These are phyloP conservation scores for Daubentonia madagascariensis DNA, from an alignment of 2,113 vertebrate genomes.

Conservation along the genomic window DNA sequence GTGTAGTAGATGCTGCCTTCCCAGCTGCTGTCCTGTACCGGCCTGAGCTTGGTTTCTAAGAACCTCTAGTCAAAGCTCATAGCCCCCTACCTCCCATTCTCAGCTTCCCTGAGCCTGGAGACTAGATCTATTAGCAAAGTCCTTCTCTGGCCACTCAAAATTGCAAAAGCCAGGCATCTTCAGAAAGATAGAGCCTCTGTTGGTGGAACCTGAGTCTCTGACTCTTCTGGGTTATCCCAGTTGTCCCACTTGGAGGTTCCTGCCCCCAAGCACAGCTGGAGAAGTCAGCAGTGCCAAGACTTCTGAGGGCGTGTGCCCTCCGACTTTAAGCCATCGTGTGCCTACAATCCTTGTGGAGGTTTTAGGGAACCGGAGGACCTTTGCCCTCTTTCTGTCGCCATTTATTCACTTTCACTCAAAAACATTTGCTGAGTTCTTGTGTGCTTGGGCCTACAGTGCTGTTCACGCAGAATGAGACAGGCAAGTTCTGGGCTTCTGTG, in stretches of 20 bases:
- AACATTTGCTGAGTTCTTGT: not conserved
- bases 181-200: not conserved
- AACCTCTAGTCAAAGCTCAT: not conserved
- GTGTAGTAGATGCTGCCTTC: not conserved
- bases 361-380: not conserved
- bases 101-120: not conserved
- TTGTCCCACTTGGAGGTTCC: not conserved
- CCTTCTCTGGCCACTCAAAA: not conserved
- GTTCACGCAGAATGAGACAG: not conserved
- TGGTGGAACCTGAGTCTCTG: not conserved
- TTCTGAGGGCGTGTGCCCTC: not conserved
- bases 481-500: not conserved
- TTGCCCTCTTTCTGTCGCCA: not conserved
- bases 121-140: not conserved
- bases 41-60: not conserved
- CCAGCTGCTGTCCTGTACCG: not conserved
- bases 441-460: not conserved
- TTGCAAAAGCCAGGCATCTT: not conserved
- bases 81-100: not conserved
- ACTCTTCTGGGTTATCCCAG: not conserved
- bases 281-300: not conserved
- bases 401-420: not conserved
- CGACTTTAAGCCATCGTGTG: not conserved
- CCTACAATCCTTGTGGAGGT: not conserved
- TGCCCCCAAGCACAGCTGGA: not conserved